Evolutionary conservation across 2,888 invertebrate species (phyloP), one percentile per base, ranked within the genome.

Genomic region (Zhuqinia jingwanae): DNA sequence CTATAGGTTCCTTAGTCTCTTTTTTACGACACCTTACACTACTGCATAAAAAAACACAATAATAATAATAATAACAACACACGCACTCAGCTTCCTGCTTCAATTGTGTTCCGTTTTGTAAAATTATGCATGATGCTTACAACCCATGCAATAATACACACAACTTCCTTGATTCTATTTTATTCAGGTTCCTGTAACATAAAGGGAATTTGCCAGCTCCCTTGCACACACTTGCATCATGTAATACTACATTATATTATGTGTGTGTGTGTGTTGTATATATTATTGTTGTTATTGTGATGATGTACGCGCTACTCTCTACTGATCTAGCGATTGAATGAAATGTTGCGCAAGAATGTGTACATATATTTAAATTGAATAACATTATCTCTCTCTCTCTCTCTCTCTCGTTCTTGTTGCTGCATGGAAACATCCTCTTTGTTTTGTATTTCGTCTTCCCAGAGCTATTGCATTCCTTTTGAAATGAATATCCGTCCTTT

Each of bases 121-220:
- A 65, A 56, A 73, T 45, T 73, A 36, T 50, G 50, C 50, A 70
- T 68, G 42, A 20, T 56, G 20, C 17, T 56, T 58, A n/a, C n/a
- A n/a, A n/a, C n/a, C 70, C 8, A 36, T 36, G 36, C 36, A 36
- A 8, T 36, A 36, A 6, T 36, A 8, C 8, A 8, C 36, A 8
- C 8, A 36, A 8, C 36, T 36, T 36, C 36, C 36, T 36, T 36
- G 36, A 36, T 36, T 47, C 58, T 58, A 77, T 36, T 47, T 70
- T 47, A 50, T 68, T 56, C 68, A 45, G 65, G 70, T 86, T 86
- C 86, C 86, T 86, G 86, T 80, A 86, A 86, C 86, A 86, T 86
- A 80, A 75, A 70, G 15, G 17, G 8, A 58, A 45, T 58, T 58
- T 76, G 36, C 58, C 58, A 76, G 56, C 58, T 76, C 58, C 76